These are phyloP conservation scores for Geotria australis DNA, from an alignment of 2,797 vertebrate species.

Conservation along the genomic window DNA sequence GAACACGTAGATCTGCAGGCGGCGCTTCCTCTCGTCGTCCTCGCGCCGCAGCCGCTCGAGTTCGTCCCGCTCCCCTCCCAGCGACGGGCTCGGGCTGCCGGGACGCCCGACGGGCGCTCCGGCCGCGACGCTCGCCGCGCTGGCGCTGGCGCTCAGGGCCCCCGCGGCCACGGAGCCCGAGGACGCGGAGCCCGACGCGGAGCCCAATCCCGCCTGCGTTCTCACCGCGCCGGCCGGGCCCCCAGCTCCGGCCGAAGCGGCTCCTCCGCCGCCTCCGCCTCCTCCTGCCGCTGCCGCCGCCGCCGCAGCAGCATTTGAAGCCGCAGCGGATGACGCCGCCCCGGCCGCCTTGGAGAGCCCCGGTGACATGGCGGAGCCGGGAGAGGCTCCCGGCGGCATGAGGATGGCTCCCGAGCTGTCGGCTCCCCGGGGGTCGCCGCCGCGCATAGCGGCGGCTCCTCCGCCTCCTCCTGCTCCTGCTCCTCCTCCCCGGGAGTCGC, in stretches of 20 bases:
- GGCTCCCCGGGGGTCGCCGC: background rate
- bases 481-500: constrained; percentile 34
- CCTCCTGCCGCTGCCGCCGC: too few species aligned
- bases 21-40: constrained; percentile 72
- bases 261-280: too few species aligned
- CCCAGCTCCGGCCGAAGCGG: constrained; percentile 7
- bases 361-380: too few species aligned
- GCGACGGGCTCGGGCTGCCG: constrained; percentile 43
- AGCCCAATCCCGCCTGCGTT: constrained; percentile 12
- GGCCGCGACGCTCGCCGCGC: constrained; percentile 25
- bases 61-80: constrained; percentile 86
- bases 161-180: background rate
- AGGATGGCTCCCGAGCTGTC: background rate
- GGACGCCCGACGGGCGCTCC: constrained; percentile 21
- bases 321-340: too few species aligned
- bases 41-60: constrained; percentile 70
- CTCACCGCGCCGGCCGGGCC: constrained; percentile 37
- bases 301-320: too few species aligned
- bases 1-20: constrained; percentile 87
- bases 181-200: too few species aligned
- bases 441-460: too few species aligned
- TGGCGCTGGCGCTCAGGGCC: constrained; percentile 29
- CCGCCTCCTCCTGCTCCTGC: constrained; percentile 8
- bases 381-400: too few species aligned
- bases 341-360: too few species aligned